Percentiles rank a stretch among this genome's conserved stretches.
Conservation (phyloP, 2,797 vertebrate species). For the Gouania willdenowi region DNA sequence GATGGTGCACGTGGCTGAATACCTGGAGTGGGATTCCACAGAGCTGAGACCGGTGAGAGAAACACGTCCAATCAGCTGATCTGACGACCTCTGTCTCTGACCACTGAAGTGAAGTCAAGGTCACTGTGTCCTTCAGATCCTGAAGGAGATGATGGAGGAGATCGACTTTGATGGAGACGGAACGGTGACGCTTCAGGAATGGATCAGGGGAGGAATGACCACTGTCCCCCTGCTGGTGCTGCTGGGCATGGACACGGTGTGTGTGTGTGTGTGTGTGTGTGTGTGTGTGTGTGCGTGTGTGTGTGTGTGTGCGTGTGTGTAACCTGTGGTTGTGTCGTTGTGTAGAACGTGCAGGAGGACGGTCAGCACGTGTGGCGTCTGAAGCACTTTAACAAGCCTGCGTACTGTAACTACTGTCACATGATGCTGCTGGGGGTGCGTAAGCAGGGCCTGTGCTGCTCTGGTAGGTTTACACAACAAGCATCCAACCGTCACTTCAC, state of each 20-base stretch:
- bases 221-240: slow-evolving; percentile 92
- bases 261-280: too few species aligned
- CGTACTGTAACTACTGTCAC: slow-evolving; percentile 94
- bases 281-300: too few species aligned
- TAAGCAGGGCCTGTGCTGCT: slow-evolving; percentile 94
- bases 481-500: too few species aligned
- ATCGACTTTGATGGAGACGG: slow-evolving; percentile 88
- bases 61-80: too few species aligned
- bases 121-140: slow-evolving; percentile 79
- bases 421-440: slow-evolving; percentile 89
- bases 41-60: slow-evolving; percentile 90
- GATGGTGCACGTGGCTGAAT: slow-evolving; percentile 93
- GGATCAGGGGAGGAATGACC: slow-evolving; percentile 92
- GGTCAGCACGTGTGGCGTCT: slow-evolving; percentile 91
- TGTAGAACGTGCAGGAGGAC: slow-evolving; percentile 85
- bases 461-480: slow-evolving; percentile 83
- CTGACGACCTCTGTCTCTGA: too few species aligned
- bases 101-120: too few species aligned
- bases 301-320: too few species aligned
- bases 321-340: background rate
- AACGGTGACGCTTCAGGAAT: slow-evolving; percentile 89
- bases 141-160: slow-evolving; percentile 93
- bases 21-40: slow-evolving; percentile 92
- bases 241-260: slow-evolving; percentile 86
- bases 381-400: slow-evolving; percentile 96